These are phyloP conservation scores for Tachysurus fulvidraco DNA, from an alignment of 2,113 vertebrate species.

Conservation along the genomic window DNA sequence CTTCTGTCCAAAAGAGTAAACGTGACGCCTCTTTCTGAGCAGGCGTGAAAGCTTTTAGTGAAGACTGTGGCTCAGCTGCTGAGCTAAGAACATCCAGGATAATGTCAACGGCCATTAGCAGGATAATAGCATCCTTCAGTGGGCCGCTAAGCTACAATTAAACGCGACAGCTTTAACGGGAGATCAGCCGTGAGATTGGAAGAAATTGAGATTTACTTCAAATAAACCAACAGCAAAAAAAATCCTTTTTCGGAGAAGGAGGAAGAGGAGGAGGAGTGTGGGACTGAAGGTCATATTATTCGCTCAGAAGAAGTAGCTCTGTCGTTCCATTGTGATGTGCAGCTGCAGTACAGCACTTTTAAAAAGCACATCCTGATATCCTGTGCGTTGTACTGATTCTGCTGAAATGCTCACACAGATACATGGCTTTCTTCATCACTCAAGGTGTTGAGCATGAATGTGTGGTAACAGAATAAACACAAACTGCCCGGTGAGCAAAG, in stretches of 20 bases:
- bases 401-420: no score
- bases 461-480: background rate
- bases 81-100: slow-evolving; percentile 39
- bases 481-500: background rate
- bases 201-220: background rate
- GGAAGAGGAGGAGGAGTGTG: background rate
- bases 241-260: background rate
- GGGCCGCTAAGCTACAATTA: slow-evolving; percentile 49
- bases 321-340: background rate
- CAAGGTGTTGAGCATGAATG: background rate
- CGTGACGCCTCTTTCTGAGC: background rate
- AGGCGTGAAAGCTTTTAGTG: slow-evolving; percentile 35
- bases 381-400: background rate
- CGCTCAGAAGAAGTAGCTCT: no score
- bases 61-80: background rate
- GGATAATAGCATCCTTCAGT: slow-evolving; percentile 53
- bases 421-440: background rate
- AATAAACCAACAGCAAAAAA: slow-evolving; percentile 24
- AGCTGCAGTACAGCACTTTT: background rate
- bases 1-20: background rate
- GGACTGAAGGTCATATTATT: slow-evolving; percentile 28
- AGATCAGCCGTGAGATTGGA: slow-evolving; percentile 5
- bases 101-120: slow-evolving; percentile 56
- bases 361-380: background rate
- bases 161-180: slow-evolving; percentile 30